phyloP scores from a whole-genome alignment of 2,113 vertebrate species.

The Procavia capensis region DNA sequence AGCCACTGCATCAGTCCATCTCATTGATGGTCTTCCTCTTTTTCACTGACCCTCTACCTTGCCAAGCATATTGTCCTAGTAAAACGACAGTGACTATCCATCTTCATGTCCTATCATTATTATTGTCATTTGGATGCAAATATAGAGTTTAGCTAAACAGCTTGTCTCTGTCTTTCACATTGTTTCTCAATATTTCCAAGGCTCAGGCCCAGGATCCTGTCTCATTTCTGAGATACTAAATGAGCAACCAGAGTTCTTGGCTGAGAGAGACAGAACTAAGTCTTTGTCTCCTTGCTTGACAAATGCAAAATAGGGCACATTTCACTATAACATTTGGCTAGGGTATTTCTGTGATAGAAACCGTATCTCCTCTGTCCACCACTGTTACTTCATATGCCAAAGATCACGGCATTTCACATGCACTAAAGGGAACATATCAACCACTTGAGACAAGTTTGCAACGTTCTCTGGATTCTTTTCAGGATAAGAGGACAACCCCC shows the following conservation, averaged over 20 bases:
- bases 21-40: too few relatives aligned
- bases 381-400: background rate
- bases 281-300: background rate
- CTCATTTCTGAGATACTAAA: background rate
- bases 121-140: background rate
- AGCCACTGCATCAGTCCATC: too few relatives aligned
- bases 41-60: too few relatives aligned
- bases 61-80: too few relatives aligned
- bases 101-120: background rate
- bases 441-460: background rate
- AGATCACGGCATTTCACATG: background rate
- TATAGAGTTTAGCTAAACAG: background rate
- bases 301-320: constrained; percentile 3
- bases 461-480: constrained; percentile 55
- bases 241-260: background rate
- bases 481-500: background rate
- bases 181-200: background rate
- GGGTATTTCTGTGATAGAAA: background rate
- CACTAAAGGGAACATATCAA: background rate
- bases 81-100: background rate
- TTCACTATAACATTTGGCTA: background rate
- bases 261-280: background rate
- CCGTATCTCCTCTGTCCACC: background rate
- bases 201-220: background rate
- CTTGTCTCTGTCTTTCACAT: constrained; percentile 20